These are phyloP conservation scores for Desmodus rotundus DNA, from an alignment of 2,113 vertebrate genomes.

Conservation along the genomic window DNA sequence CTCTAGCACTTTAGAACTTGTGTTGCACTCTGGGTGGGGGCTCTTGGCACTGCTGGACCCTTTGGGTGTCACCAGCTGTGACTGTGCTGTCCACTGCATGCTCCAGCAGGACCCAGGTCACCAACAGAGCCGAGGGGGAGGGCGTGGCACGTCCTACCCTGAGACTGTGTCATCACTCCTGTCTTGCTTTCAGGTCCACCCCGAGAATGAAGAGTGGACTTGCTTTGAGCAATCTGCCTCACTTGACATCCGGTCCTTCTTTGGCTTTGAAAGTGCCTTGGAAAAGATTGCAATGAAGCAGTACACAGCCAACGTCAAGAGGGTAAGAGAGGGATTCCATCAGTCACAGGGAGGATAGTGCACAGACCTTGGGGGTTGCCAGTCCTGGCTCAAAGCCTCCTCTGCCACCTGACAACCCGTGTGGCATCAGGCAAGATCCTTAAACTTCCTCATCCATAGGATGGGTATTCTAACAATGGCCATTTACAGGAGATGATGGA, in stretches of 20 bases:
- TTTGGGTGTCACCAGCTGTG: neutral
- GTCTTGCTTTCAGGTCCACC: slow-evolving; percentile 82
- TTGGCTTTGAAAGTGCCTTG: slow-evolving; percentile 87
- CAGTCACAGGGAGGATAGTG: neutral
- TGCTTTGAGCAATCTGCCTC: slow-evolving; percentile 89
- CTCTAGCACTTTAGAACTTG: neutral
- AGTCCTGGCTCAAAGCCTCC: neutral
- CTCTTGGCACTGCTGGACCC: neutral
- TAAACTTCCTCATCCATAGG: neutral
- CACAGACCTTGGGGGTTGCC: neutral
- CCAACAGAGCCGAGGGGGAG: neutral
- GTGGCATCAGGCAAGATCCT: neutral
- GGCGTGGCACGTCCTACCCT: accelerated
- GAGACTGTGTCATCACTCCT: neutral
- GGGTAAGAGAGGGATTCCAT: slow-evolving; percentile 72
- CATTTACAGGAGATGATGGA: neutral
- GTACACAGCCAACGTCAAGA: slow-evolving; percentile 86
- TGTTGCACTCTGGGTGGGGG: neutral
- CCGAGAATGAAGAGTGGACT: slow-evolving; percentile 89
- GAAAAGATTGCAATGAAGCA: slow-evolving; percentile 91
- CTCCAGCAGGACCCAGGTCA: neutral
- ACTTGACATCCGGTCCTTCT: slow-evolving; percentile 88
- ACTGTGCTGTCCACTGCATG: neutral
- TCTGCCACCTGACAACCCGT: neutral
- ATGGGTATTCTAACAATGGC: no score